phyloP scores from a whole-genome alignment of 2,888 invertebrate genomes.

The Tetragonula carbonaria region DNA sequence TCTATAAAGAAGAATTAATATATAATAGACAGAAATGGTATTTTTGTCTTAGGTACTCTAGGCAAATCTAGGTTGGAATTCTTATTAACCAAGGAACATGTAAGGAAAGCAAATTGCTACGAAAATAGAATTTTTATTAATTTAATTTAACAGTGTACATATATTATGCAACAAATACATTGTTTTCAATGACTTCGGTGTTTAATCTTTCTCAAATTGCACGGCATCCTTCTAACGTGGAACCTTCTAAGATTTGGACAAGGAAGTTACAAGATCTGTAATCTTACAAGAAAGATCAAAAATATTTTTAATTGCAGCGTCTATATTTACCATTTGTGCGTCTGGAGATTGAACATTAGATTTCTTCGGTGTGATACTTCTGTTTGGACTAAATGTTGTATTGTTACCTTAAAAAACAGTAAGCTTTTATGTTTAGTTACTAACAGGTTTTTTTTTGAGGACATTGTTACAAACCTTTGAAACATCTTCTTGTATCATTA shows the following conservation, averaged over 20 bases:
- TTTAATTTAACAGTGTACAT: slow-evolving; percentile 7
- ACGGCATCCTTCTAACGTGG: not conserved
- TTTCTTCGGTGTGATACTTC: not conserved
- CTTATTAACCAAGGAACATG: not conserved
- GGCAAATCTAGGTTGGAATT: not conserved
- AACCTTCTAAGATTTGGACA: not conserved
- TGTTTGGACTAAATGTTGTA: slow-evolving; percentile 35
- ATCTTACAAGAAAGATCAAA: slow-evolving; percentile 35
- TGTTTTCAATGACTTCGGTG: not conserved
- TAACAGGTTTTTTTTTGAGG: not conserved
- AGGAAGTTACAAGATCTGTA: slow-evolving; percentile 1
- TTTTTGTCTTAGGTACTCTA: not conserved
- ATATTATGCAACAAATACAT: slow-evolving; percentile 20
- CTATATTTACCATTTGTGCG: not conserved
- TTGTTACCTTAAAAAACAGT: slow-evolving; percentile 28
- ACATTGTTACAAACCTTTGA: slow-evolving; percentile 37
- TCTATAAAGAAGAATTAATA: not conserved
- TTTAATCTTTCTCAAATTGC: not conserved
- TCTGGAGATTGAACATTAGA: not conserved
- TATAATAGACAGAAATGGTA: not conserved
- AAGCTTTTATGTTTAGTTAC: not conserved
- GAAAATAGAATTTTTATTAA: slow-evolving; percentile 22
- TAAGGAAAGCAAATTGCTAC: not conserved
- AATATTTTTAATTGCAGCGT: slow-evolving; percentile 17
- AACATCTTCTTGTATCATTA: not conserved